These are phyloP conservation scores for Lasioglossum calceatum DNA, from an alignment of 2,888 invertebrate species.

Conservation along the genomic window DNA sequence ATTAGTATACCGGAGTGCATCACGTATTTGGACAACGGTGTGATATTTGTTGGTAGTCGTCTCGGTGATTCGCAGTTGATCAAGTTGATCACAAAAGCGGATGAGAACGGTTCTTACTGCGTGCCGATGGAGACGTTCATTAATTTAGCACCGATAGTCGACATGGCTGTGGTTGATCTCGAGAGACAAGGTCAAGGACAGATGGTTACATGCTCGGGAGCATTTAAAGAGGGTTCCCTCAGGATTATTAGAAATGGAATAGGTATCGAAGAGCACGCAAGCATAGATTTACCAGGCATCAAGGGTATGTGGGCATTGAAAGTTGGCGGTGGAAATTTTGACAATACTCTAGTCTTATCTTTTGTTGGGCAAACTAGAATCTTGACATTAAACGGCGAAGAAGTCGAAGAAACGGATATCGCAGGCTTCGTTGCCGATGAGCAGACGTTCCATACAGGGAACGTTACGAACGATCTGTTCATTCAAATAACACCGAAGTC, in stretches of 20 bases:
- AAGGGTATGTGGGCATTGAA: constrained; percentile 99
- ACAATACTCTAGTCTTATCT: constrained; percentile 96
- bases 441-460: constrained; percentile 97
- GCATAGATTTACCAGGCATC: constrained; percentile 98
- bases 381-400: constrained; percentile 95
- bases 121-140: constrained; percentile 98
- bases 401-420: constrained; percentile 98
- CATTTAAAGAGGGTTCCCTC: constrained; percentile 98
- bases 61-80: constrained; percentile 98
- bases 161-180: constrained; percentile 98
- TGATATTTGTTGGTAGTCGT: constrained; percentile 97
- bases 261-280: constrained; percentile 99
- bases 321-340: constrained; percentile 88
- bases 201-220: constrained; percentile 98
- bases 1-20: constrained; percentile 98
- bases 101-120: constrained; percentile 95
- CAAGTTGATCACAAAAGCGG: constrained; percentile 92
- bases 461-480: constrained; percentile 93
- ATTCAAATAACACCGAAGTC: constrained; percentile 91
- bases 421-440: constrained; percentile 95
- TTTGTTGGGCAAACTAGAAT: constrained; percentile 99
- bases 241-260: constrained; percentile 99
- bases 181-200: constrained; percentile 99
- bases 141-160: constrained; percentile 98
- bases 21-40: constrained; percentile 99